Conservation (phyloP, 2,888 invertebrate genomes). For the Monopis laevigella region DNA sequence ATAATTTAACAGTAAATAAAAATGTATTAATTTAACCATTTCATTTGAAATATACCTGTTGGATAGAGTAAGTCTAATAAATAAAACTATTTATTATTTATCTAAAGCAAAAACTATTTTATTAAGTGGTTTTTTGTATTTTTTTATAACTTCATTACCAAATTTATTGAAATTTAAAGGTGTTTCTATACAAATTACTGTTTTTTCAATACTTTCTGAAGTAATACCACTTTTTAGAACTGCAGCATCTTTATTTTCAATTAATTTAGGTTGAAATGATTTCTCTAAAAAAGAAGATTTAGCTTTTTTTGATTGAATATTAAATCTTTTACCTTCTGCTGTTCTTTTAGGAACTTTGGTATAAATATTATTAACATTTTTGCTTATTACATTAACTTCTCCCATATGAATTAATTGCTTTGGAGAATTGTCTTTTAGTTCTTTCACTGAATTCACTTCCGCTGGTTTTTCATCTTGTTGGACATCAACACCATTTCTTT, state of each 20-base stretch:
- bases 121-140: constrained; percentile 38
- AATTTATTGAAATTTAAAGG: constrained; percentile 42
- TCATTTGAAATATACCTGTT: too few relatives aligned
- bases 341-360: constrained; percentile 23
- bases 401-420: constrained; percentile 41
- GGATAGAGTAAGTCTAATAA: too few relatives aligned
- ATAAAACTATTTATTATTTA: too few relatives aligned
- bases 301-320: constrained; percentile 19
- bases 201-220: constrained; percentile 23
- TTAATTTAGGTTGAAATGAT: constrained; percentile 11
- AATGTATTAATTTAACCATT: too few relatives aligned
- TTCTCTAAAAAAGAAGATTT: constrained; percentile 24
- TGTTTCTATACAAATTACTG: constrained; percentile 35
- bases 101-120: constrained; percentile 48
- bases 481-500: constrained; percentile 22
- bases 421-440: constrained; percentile 7
- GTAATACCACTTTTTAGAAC: constrained; percentile 4
- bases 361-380: constrained; percentile 8
- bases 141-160: constrained; percentile 39
- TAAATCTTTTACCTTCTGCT: constrained; percentile 10
- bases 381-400: constrained; percentile 31
- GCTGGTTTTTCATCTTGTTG: constrained; percentile 26
- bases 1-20: too few relatives aligned
- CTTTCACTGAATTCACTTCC: constrained; percentile 8
- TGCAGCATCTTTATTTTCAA: constrained; percentile 13